phyloP scores from a whole-genome alignment of 2,888 invertebrate genomes.

The Serrognathus titanus region DNA sequence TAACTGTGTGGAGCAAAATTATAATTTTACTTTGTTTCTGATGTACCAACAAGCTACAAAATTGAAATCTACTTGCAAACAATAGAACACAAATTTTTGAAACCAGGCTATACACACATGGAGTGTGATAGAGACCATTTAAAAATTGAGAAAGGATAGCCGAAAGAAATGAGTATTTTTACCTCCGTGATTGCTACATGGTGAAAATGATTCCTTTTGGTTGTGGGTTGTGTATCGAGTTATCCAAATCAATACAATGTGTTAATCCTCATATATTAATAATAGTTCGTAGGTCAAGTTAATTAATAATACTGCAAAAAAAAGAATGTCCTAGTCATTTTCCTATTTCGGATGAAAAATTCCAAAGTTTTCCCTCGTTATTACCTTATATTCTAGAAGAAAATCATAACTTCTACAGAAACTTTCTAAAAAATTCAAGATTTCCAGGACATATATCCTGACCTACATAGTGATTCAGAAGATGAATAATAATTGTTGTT shows the following conservation, averaged over 20 bases:
- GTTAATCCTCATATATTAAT: not conserved
- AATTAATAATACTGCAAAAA: not conserved
- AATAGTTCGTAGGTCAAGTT: not conserved
- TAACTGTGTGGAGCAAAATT: not conserved
- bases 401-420: too few species aligned
- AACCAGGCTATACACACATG: not conserved
- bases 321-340: not conserved
- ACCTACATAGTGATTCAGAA: too few species aligned
- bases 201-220: not conserved
- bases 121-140: not conserved
- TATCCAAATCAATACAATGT: not conserved
- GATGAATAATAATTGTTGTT: too few species aligned
- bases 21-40: not conserved
- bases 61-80: not conserved
- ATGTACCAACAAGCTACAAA: not conserved
- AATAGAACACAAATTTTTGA: not conserved
- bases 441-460: too few species aligned
- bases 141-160: too few species aligned
- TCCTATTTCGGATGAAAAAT: not conserved
- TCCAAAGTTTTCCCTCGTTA: too few species aligned
- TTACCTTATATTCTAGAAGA: too few species aligned
- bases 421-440: too few species aligned
- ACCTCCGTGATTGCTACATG: not conserved
- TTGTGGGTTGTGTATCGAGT: not conserved
- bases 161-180: too few species aligned